Conservation (phyloP, 2,113 vertebrate genomes). For the Axis porcinus region DNA sequence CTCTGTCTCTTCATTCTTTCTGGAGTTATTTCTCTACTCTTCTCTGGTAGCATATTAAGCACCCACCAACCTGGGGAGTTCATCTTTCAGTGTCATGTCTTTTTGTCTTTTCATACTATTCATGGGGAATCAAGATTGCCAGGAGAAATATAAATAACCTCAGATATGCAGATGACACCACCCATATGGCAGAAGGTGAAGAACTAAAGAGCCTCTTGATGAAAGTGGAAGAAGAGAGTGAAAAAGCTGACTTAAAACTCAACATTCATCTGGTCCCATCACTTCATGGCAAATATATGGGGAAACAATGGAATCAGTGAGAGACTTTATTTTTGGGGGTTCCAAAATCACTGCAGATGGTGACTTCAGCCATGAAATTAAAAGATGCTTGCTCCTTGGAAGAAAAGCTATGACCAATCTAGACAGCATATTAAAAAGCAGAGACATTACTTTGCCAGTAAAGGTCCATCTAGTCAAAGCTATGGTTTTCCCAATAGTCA, state of each 20-base stretch:
- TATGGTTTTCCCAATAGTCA: no score
- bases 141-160: not conserved
- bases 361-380: not conserved
- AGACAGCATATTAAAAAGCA: not conserved
- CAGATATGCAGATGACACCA: not conserved
- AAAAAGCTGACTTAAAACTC: not conserved
- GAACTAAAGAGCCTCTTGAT: not conserved
- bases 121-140: not conserved
- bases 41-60: not conserved
- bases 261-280: not conserved
- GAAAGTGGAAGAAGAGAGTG: not conserved
- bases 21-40: not conserved
- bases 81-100: not conserved
- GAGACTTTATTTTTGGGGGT: not conserved
- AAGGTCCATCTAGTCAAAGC: no score
- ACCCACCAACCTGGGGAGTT: not conserved
- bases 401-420: not conserved
- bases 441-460: no score
- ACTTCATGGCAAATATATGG: not conserved
- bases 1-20: not conserved
- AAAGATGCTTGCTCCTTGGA: not conserved
- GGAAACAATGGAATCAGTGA: not conserved
- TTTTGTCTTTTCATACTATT: not conserved
- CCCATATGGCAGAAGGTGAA: not conserved
- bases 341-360: not conserved